Evolutionary conservation across 2,113 vertebrate genomes (phyloP).

Genomic region (Crotalus horridus): DNA sequence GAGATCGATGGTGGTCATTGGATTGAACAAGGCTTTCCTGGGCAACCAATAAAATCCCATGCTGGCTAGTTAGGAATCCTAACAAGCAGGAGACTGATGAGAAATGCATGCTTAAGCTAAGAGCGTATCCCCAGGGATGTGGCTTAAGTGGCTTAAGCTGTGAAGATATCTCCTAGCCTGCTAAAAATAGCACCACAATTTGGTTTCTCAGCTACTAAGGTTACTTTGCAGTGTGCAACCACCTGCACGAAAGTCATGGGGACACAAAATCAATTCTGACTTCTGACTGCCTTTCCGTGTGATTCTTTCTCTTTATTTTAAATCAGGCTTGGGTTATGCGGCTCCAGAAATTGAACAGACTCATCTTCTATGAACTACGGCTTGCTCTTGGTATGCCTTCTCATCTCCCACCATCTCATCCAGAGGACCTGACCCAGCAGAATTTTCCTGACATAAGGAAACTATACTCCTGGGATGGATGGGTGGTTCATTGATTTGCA

Average conservation of each 20-base stretch:
- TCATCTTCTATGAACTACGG: not conserved
- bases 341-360: not conserved
- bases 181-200: slow-evolving; percentile 2
- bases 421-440: not conserved
- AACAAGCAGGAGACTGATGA: not conserved
- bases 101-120: not conserved
- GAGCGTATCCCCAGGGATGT: not conserved
- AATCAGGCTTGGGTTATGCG: not conserved
- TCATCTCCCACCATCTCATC: not conserved
- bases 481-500: too few species aligned
- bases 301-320: not conserved
- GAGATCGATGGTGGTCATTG: not conserved
- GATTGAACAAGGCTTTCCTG: not conserved
- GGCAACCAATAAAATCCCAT: not conserved
- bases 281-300: not conserved
- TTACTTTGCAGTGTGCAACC: not conserved
- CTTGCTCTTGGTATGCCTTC: not conserved
- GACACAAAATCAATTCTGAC: not conserved
- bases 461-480: not conserved
- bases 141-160: not conserved
- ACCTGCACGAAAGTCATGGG: not conserved
- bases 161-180: not conserved
- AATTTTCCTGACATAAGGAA: not conserved
- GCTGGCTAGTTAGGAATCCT: not conserved
- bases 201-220: not conserved